Base-by-base conservation (phyloP, 1,140 invertebrate species). In the Trypoxylus dichotomus region DNA sequence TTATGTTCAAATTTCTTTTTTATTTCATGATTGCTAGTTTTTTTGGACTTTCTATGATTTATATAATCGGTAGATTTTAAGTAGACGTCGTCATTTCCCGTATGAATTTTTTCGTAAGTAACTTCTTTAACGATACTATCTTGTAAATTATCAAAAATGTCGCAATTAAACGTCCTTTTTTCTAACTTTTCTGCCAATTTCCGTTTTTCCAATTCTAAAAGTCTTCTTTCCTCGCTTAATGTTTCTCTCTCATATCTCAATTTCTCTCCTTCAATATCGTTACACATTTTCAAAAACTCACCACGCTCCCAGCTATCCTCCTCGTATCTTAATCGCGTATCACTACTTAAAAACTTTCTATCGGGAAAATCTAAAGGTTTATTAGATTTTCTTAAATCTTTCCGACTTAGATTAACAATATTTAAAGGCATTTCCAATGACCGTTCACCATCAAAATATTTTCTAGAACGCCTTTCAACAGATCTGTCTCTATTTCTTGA, bases 371-470 rank as follows among this genome's bases (percentile, higher is more conserved):
- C 27, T 2, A 27, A 25, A 29, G 21, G 15, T 68, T 68, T 74
- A 74, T 29, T 10, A 13, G 32, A 21, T 41, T 74, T 74, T 19
- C 72, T 37, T 3, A 6, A n/a, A n/a, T 54, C 79, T 42, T 43
- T 27, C 37, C 74, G 41, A 41, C 32, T 41, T 13, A 77, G 60
- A 54, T 77, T 79, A 78, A 81, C 81, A n/a, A 85, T 84, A 72
- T 85, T 83, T 42, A 85, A 71, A 3, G 85, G 85, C 78, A 86
- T 85, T 76, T 86, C 83, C 6, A 79, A 78, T 10, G 68, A 78
- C 2, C 77, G 58, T 43, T 77, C 80, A 0, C 72, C 72, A 19
- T 43, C 72, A 1, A 41, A 41, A 19, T 74, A 41, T 24, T 41
- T 74, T 10, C 27, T 74, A 41, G 32, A n/a, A 42, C 32, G 72